These are phyloP conservation scores for Ptychodera flava DNA, from an alignment of 35 echinoderm and acorn worm species.

Conservation along the genomic window DNA sequence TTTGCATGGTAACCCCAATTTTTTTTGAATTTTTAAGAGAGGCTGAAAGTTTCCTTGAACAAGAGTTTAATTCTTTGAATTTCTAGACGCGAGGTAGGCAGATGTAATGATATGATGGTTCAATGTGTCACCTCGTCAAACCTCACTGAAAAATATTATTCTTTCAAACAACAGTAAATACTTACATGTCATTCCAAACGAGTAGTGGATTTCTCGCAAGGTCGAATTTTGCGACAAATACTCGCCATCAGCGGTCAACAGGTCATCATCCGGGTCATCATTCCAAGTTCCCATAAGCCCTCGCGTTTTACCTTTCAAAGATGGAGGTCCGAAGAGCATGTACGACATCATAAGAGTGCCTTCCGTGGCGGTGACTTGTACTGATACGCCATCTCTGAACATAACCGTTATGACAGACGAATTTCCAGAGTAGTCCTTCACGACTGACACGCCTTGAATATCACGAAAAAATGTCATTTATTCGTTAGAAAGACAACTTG, in stretches of 20 bases:
- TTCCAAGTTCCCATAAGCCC: constrained; percentile 40
- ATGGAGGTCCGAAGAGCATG: not conserved
- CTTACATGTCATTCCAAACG: constrained; percentile 30
- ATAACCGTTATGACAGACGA: not conserved
- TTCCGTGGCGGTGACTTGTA: constrained; percentile 6
- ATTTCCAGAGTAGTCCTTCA: not conserved
- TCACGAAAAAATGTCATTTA: not conserved
- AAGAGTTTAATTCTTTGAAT: too few species aligned
- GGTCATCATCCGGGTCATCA: constrained; percentile 14
- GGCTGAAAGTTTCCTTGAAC: too few species aligned
- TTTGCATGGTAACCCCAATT: too few species aligned
- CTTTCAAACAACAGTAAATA: too few species aligned
- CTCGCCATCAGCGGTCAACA: constrained; percentile 14
- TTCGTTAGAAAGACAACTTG: too few species aligned
- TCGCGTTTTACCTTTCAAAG: constrained; percentile 6
- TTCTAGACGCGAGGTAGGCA: too few species aligned
- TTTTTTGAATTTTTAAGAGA: too few species aligned
- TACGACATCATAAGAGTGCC: not conserved
- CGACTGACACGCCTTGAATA: not conserved
- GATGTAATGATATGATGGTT: too few species aligned
- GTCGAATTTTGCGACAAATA: constrained; percentile 8
- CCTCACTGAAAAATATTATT: too few species aligned
- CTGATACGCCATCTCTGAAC: constrained; percentile 9
- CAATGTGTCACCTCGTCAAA: too few species aligned
- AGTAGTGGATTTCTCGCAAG: constrained; percentile 10